These are phyloP conservation scores for Drosophila parvula DNA, from an alignment of 1,140 invertebrate species.

Conservation along the genomic window DNA sequence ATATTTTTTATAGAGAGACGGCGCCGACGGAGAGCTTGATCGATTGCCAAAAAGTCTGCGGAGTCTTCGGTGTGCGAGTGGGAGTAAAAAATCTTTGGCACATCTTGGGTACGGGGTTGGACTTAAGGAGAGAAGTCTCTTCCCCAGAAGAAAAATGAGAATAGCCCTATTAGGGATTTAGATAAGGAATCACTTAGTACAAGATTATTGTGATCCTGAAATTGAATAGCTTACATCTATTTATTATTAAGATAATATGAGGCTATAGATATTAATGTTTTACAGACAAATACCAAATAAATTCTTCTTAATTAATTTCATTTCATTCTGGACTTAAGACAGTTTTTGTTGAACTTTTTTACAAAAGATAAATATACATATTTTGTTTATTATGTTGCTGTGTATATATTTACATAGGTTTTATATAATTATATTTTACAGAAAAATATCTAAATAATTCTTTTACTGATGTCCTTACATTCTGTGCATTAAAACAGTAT, in stretches of 20 bases:
- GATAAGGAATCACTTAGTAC: background rate
- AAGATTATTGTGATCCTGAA: no score
- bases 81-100: conserved; percentile 32
- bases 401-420: no score
- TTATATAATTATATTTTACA: no score
- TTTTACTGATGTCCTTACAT: no score
- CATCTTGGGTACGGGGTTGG: background rate
- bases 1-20: conserved; percentile 8
- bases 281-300: background rate
- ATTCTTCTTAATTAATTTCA: background rate
- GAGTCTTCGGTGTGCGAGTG: conserved; percentile 23
- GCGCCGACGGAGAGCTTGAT: conserved; percentile 12
- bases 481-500: no score
- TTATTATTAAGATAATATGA: background rate
- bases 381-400: background rate
- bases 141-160: no score
- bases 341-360: background rate
- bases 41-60: conserved; percentile 47
- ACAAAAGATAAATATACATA: background rate
- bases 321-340: background rate
- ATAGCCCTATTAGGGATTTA: background rate
- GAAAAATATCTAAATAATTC: no score
- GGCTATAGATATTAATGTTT: background rate
- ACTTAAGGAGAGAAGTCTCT: background rate
- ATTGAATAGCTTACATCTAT: no score